These are phyloP conservation scores for Eueides isabella DNA, from an alignment of 1,140 invertebrate genomes.

Conservation along the genomic window DNA sequence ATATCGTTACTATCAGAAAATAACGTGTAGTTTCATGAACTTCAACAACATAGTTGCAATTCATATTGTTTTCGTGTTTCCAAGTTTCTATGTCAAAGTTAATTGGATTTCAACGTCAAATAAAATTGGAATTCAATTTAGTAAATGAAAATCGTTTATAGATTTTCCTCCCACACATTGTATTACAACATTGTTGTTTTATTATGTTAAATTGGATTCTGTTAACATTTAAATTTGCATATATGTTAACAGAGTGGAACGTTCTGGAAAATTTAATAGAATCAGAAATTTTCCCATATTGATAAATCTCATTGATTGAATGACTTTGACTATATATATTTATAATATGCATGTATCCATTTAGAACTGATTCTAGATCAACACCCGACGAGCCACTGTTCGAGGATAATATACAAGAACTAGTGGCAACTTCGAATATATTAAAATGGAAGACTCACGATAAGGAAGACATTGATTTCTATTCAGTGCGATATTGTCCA, in stretches of 20 bases:
- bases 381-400: slow-evolving; percentile 57
- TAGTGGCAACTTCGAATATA: slow-evolving; percentile 36
- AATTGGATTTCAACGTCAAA: slow-evolving; percentile 6
- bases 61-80: neutral
- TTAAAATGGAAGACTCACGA: slow-evolving; percentile 57
- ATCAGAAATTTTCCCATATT: no score
- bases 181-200: neutral
- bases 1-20: no score
- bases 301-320: no score
- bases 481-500: slow-evolving; percentile 57
- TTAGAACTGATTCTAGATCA: slow-evolving; percentile 46
- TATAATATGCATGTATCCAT: neutral
- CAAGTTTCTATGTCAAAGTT: neutral
- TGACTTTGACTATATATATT: no score
- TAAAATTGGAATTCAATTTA: slow-evolving; percentile 1
- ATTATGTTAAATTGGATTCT: no score
- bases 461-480: slow-evolving; percentile 60
- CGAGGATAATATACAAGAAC: slow-evolving; percentile 44
- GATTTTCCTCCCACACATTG: no score
- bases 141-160: no score
- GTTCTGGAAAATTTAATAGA: no score
- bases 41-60: neutral
- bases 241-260: no score
- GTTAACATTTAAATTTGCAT: no score
- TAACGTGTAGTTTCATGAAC: no score